These are phyloP conservation scores for Balaeniceps rex DNA, from an alignment of 2,113 vertebrate genomes.

Conservation along the genomic window DNA sequence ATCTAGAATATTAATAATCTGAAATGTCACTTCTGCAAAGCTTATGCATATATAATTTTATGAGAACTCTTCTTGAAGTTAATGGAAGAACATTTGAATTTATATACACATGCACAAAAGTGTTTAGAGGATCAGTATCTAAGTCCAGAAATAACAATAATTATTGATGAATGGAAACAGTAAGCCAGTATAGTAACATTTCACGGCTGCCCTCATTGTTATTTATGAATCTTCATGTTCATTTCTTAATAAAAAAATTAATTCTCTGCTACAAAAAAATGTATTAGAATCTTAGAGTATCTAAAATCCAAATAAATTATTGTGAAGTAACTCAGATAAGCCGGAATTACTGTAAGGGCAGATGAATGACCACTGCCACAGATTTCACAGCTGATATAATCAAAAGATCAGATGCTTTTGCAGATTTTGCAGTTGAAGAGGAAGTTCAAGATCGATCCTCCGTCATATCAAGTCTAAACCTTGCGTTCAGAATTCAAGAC, in stretches of 20 bases:
- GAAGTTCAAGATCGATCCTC: neutral
- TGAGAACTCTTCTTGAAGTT: neutral
- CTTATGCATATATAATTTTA: constrained; percentile 36
- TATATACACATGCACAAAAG: neutral
- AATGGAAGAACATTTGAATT: constrained; percentile 20
- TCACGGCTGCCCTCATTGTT: neutral
- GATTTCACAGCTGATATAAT: neutral
- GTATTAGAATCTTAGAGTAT: neutral
- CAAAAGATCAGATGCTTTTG: neutral
- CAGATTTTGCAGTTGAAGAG: neutral
- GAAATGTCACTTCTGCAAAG: constrained; percentile 26
- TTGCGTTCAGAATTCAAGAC: neutral
- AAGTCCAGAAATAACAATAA: neutral
- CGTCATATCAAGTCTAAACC: neutral
- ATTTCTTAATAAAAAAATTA: neutral
- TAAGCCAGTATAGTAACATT: neutral
- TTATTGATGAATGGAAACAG: neutral
- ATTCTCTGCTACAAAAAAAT: neutral
- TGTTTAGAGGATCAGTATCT: neutral
- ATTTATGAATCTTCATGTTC: neutral
- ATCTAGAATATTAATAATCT: constrained; percentile 15
- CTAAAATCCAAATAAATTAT: neutral
- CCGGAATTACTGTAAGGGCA: neutral
- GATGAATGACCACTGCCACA: neutral
- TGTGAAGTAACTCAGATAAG: neutral